These are phyloP conservation scores for Agonopterix arenella DNA, from an alignment of 2,888 invertebrate species.

Conservation along the genomic window DNA sequence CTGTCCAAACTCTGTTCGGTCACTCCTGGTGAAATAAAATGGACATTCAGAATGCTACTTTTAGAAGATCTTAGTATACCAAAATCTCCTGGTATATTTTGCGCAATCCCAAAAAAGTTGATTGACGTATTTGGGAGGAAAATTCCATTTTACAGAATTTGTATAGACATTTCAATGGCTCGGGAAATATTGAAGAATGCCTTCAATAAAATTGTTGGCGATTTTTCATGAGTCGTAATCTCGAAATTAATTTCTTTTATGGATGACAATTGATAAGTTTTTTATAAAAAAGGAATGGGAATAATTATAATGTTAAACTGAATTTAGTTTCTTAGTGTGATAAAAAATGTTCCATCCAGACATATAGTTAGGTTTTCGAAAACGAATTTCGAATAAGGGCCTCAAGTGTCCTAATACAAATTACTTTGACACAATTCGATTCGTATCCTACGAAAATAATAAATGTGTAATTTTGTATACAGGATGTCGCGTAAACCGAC, in stretches of 20 bases:
- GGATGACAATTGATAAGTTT: not conserved
- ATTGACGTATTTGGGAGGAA: constrained; percentile 55
- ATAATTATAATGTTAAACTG: not conserved
- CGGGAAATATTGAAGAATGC: constrained; percentile 49
- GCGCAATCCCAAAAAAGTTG: constrained; percentile 55
- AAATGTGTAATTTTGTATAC: too few species aligned
- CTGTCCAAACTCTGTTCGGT: too few species aligned
- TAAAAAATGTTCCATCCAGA: too few species aligned
- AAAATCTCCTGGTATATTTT: constrained; percentile 4
- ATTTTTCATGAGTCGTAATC: constrained; percentile 33
- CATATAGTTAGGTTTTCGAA: too few species aligned
- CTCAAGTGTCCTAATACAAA: too few species aligned
- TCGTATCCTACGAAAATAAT: too few species aligned
- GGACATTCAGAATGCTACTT: too few species aligned
- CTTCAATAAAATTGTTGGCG: constrained; percentile 29
- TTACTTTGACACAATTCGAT: too few species aligned
- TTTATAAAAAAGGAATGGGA: not conserved
- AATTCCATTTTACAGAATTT: constrained; percentile 55
- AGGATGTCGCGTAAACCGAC: too few species aligned
- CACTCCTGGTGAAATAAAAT: too few species aligned
- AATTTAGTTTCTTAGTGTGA: not conserved
- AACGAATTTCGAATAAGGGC: too few species aligned
- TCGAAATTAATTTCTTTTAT: constrained; percentile 25
- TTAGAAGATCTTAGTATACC: too few species aligned
- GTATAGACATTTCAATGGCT: constrained; percentile 49